Base-by-base conservation (phyloP, 1,140 invertebrate species). In the Camponotus vicinus region DNA sequence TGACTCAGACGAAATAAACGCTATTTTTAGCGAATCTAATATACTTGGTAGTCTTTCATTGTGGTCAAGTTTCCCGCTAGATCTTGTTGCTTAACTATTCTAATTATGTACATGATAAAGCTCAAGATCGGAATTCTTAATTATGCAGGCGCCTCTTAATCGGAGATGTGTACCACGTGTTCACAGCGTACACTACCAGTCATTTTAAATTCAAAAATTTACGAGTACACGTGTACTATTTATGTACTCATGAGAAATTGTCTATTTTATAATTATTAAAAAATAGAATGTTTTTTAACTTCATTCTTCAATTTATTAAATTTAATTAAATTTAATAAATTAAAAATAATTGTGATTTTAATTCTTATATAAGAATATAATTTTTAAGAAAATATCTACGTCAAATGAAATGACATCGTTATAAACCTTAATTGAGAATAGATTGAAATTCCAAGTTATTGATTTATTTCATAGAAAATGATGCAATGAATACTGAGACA, bases 11-110 rank as follows among this genome's bases (percentile, higher is more conserved):
- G 8, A n/a, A 57, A 70, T n/a, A n/a, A 69, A 70, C 37, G 42
- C 6, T 80, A 42, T 37, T 70, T 80, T 67, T 40, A 80, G 66
- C 67, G 27, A 70, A 70, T 57, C 37, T 18, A 55, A 80, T 80
- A 80, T 80, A 57, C 57, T 21, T 57, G n/a, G 52, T 57, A 45
- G 27, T 69, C 13, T 18, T 5, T 18, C 64, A 69, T 45, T 27
- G 63, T 52, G 32, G 21, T 70, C 21, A 80, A 70, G 64, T 57
- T 80, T 67, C 15, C 40, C 11, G 21, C 37, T 57, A 70, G 9
- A 15, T 69, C 34, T 8, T 64, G 64, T 66, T 52, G 45, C 76
- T 78, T 42, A 21, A n/a, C 37, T 45, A 21, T 32, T 70, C 18
- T 52, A 75, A 79, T 79, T 70, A 80, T 59, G 9, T 11, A 9